Evolutionary conservation across 2,113 vertebrate species (phyloP).

Genomic region (Brachirus orientalis): DNA sequence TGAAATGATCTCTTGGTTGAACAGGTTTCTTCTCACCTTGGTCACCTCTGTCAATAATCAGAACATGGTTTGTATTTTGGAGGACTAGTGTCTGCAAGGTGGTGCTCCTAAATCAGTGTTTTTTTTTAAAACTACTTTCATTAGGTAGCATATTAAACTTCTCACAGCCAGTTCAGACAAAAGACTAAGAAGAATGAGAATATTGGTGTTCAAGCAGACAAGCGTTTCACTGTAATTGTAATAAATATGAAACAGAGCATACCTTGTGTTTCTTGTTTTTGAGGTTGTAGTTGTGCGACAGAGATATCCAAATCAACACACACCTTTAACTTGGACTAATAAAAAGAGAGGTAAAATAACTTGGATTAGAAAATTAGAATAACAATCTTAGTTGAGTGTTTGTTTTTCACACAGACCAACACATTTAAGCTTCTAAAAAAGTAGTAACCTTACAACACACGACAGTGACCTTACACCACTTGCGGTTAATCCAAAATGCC

Average conservation of each 20-base stretch:
- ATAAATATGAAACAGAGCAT: constrained; percentile 10
- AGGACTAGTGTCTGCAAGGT: not conserved
- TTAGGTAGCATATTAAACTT: not conserved
- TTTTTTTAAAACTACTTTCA: not conserved
- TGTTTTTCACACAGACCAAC: too few species aligned
- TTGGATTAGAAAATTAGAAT: not conserved
- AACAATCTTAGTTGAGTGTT: not conserved
- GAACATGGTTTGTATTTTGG: constrained; percentile 9
- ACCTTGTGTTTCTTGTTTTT: constrained; percentile 90
- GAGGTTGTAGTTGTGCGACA: constrained; percentile 62
- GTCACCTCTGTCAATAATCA: constrained; percentile 86
- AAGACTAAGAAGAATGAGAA: not conserved
- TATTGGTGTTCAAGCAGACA: not conserved
- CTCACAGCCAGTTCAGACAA: not conserved
- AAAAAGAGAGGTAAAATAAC: not conserved
- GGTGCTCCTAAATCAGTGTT: not conserved
- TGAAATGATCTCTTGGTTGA: constrained; percentile 86
- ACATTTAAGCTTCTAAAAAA: too few species aligned
- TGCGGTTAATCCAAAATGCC: too few species aligned
- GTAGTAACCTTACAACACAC: too few species aligned
- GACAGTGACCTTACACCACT: too few species aligned
- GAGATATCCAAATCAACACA: constrained; percentile 68
- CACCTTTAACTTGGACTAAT: constrained; percentile 65
- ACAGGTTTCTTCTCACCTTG: constrained; percentile 96
- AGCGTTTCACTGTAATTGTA: not conserved